phyloP scores from a whole-genome alignment of 2,113 vertebrate genomes.

The Bos taurus region ARS-UCD2.0 NC_037343.1:60356001-60356500 shows the following conservation, averaged over 20 bases:
- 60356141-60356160: background rate
- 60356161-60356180: background rate
- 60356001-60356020: background rate
- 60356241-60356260: background rate
- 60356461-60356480: background rate
- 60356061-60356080: background rate
- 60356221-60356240: background rate
- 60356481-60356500: background rate
- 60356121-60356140: background rate
- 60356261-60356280: background rate
- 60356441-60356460: fast-evolving
- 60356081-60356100: too few species aligned
- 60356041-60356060: fast-evolving
- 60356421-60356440: background rate
- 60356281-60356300: background rate
- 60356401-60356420: background rate
- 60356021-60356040: background rate
- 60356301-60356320: background rate
- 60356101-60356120: background rate
- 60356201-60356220: background rate
- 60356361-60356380: background rate
- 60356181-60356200: background rate
- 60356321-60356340: background rate
- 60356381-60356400: background rate
- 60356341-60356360: background rate